Conservation (phyloP, 2,113 vertebrate species). For the Cynopterus brachyotis region DNA sequence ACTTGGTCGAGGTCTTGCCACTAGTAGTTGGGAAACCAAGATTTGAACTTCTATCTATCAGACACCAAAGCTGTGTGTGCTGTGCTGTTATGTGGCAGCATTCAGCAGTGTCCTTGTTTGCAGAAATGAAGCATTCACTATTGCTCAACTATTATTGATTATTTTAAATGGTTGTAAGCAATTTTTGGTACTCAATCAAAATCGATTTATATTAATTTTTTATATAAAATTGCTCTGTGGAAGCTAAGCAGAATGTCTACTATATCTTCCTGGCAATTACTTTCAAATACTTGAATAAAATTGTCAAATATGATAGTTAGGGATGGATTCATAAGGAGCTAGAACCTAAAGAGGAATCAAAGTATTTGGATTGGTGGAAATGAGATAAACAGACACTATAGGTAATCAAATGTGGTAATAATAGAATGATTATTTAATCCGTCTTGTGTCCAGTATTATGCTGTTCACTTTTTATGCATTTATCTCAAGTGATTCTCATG, state of each 20-base stretch:
- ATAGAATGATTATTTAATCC: neutral
- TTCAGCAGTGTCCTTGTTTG: neutral
- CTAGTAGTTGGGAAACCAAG: neutral
- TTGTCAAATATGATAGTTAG: neutral
- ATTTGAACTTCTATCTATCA: neutral
- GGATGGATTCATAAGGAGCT: neutral
- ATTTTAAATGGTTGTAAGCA: slow-evolving; percentile 55
- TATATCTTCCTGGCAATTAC: neutral
- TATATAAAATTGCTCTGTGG: slow-evolving; percentile 10
- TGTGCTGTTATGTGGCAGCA: neutral
- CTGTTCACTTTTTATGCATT: neutral
- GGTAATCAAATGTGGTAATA: neutral
- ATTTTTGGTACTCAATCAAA: slow-evolving; percentile 37
- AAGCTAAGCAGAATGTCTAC: neutral
- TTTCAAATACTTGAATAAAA: slow-evolving; percentile 34
- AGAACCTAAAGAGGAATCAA: neutral
- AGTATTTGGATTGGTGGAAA: neutral
- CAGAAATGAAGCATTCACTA: neutral
- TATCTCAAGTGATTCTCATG: neutral
- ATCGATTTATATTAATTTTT: slow-evolving; percentile 27
- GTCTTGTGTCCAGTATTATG: neutral
- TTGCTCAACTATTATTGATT: slow-evolving; percentile 40
- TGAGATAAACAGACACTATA: neutral
- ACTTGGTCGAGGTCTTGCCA: neutral
- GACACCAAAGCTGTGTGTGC: neutral